A percentile compares a stretch with the other conserved stretches of the same genome.
These are phyloP conservation scores for Gopherus flavomarginatus DNA, from an alignment of 2,113 vertebrate species.

Conservation along the genomic window DNA sequence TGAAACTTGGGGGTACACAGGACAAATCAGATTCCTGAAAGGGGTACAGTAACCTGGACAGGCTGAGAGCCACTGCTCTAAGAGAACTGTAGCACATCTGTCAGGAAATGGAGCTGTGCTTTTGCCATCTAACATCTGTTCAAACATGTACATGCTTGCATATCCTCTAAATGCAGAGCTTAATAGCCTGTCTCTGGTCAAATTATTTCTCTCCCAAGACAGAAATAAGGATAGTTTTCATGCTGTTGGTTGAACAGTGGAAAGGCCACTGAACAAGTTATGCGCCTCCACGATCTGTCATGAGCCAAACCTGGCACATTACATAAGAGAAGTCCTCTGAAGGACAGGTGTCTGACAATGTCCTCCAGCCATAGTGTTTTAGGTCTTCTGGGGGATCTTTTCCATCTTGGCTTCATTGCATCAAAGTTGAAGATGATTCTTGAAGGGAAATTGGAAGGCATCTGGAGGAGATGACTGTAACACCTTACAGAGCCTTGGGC, in stretches of 20 bases:
- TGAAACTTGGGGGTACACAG: too few species aligned
- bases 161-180: not conserved
- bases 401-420: not conserved
- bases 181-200: not conserved
- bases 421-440: not conserved
- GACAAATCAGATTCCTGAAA: too few species aligned
- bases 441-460: not conserved
- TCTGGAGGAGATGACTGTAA: not conserved
- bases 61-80: not conserved
- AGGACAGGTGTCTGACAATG: not conserved
- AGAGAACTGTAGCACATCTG: not conserved
- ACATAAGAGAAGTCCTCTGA: not conserved
- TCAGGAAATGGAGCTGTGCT: not conserved
- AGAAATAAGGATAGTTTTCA: not conserved
- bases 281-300: not conserved
- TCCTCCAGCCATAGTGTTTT: not conserved
- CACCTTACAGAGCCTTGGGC: not conserved
- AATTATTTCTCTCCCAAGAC: not conserved
- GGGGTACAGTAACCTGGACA: too few species aligned
- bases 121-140: not conserved
- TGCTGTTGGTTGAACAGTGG: not conserved
- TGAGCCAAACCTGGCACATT: not conserved
- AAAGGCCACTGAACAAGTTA: not conserved
- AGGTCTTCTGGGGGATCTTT: not conserved
- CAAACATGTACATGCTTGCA: not conserved